phyloP scores from a whole-genome alignment of 2,113 vertebrate species.

The Poeciliopsis prolifica region DNA sequence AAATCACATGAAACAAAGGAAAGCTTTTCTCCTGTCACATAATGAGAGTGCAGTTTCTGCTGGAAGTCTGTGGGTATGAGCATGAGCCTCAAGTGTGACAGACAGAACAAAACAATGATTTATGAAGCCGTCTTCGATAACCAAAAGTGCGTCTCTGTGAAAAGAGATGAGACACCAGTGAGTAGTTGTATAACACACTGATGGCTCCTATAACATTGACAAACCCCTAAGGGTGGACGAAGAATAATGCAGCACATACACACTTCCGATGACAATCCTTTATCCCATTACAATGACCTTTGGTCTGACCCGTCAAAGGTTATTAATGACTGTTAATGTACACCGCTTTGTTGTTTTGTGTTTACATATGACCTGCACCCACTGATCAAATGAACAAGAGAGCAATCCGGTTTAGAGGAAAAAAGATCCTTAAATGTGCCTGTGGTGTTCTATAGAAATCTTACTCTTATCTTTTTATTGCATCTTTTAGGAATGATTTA shows the following conservation, averaged over 20 bases:
- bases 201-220: constrained; percentile 47
- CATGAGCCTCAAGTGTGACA: constrained; percentile 51
- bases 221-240: constrained; percentile 41
- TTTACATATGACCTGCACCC: constrained; percentile 47
- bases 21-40: constrained; percentile 19
- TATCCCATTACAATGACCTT: constrained; percentile 55
- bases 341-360: constrained; percentile 55
- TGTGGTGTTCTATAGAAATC: background rate
- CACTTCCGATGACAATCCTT: constrained; percentile 54
- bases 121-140: constrained; percentile 52
- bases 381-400: constrained; percentile 27
- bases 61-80: constrained; percentile 10
- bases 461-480: background rate
- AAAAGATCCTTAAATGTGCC: background rate
- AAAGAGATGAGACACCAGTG: constrained; percentile 56
- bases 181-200: constrained; percentile 41
- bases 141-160: constrained; percentile 52
- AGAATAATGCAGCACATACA: constrained; percentile 53
- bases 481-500: background rate
- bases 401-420: constrained; percentile 8
- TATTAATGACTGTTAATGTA: constrained; percentile 75
- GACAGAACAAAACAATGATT: constrained; percentile 61
- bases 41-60: constrained; percentile 8
- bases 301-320: constrained; percentile 66
- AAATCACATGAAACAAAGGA: constrained; percentile 9